Evolutionary conservation across 2,797 vertebrate genomes (phyloP), one percentile per base, ranked within the genome.

Genomic region (Diplodus puntazzo): DNA sequence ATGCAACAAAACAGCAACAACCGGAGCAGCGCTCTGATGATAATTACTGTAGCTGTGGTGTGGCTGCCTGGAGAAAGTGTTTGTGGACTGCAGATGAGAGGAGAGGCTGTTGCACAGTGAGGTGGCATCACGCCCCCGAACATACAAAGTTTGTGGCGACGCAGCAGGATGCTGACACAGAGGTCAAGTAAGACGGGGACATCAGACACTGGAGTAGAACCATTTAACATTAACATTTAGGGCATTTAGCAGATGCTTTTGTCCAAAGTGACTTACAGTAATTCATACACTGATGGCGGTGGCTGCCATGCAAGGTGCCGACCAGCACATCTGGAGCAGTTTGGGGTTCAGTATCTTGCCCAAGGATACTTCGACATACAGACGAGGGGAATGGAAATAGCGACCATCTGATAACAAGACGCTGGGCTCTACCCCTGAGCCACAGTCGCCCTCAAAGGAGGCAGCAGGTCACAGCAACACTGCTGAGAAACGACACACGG

Each of bases 1-100:
- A 92, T 89, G 92, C 88, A 93, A 94, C 74, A 81, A 81, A 90
- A 90, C 63, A 87, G 92, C 92, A 94, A 93, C 84, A 82, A 77
- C 67, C 49, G 62, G 30, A 75, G 82, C 72, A 42, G 84, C 42
- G 14, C 61, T 62, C 57, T 77, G 81, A 82, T 69, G 66, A 84
- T 87, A 82, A 92, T 90, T 84, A 75, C 55, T 71, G 70, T 39
- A 55, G 69, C 73, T 46, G 82, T 62, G 73, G 73, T 50, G 62
- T 62, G 59, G 83, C 62, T 14, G 74, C 76, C 76, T 76, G 46
- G 48, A 88, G 78, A 76, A 83, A 62, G 62, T 43, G 67, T 80
- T 72, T 76, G 78, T 61, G 79, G 77, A 84, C 76, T 74, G 53
- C 55, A 80, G 80, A 88, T 86, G 79, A 83, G 83, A 87, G 48